These are phyloP conservation scores for Rhingia rostrata DNA, from an alignment of 2,888 invertebrate species.

Conservation along the genomic window DNA sequence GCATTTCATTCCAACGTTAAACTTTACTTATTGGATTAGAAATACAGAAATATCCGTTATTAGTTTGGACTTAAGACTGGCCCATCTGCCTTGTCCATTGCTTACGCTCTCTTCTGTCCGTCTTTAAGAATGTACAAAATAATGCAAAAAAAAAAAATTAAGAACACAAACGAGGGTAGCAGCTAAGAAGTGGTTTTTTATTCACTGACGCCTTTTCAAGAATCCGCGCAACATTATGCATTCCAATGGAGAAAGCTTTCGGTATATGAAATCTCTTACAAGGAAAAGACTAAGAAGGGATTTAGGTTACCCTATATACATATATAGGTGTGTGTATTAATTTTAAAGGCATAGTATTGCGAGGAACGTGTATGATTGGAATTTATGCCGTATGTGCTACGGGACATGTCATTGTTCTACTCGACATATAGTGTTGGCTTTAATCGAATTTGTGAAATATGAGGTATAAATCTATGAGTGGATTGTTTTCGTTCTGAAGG, in stretches of 20 bases:
- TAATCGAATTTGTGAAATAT: slow-evolving; percentile 17
- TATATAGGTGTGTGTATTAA: neutral
- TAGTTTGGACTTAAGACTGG: slow-evolving; percentile 72
- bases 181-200: slow-evolving; percentile 31
- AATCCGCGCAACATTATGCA: slow-evolving; percentile 55
- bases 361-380: slow-evolving; percentile 48
- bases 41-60: slow-evolving; percentile 76
- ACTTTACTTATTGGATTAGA: slow-evolving; percentile 77
- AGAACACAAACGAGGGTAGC: slow-evolving; percentile 41
- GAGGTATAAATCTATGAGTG: neutral
- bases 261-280: slow-evolving; percentile 74
- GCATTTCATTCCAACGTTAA: slow-evolving; percentile 34
- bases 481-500: neutral
- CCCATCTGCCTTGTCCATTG: slow-evolving; percentile 62
- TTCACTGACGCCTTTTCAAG: slow-evolving; percentile 62
- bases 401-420: slow-evolving; percentile 27
- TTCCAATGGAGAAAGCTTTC: slow-evolving; percentile 52
- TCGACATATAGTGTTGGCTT: neutral
- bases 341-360: slow-evolving; percentile 11
- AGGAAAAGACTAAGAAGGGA: slow-evolving; percentile 76
- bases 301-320: slow-evolving; percentile 59
- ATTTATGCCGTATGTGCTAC: slow-evolving; percentile 38
- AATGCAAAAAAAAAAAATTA: slow-evolving; percentile 38
- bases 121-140: slow-evolving; percentile 53
- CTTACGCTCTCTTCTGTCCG: slow-evolving; percentile 29